phyloP scores from a whole-genome alignment of 2,888 invertebrate genomes.

The Drosophila helvetica region DNA sequence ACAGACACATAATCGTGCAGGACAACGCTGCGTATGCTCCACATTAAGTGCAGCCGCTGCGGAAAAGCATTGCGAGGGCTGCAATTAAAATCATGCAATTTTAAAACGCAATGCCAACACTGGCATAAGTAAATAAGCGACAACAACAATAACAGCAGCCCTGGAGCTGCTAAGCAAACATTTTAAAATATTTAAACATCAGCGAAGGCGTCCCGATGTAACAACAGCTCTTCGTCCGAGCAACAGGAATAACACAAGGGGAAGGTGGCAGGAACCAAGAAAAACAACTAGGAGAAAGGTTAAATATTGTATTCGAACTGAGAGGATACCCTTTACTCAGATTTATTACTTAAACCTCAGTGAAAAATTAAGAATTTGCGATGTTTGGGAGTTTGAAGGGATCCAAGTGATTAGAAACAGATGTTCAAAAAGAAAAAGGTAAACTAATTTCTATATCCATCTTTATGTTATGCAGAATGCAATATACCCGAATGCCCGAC shows the following conservation, averaged over 20 bases:
- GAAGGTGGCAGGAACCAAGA: neutral
- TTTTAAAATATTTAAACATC: constrained; percentile 76
- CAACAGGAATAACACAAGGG: constrained; percentile 1
- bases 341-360: too few relatives aligned
- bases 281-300: neutral
- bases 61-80: constrained; percentile 61
- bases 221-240: constrained; percentile 16
- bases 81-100: constrained; percentile 81
- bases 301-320: neutral
- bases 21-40: constrained; percentile 65
- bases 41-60: constrained; percentile 65
- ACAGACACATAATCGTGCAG: neutral
- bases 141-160: constrained; percentile 45
- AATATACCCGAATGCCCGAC: constrained; percentile 39
- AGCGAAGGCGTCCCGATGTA: constrained; percentile 20
- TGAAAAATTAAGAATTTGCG: neutral
- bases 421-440: too few relatives aligned
- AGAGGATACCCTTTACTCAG: neutral
- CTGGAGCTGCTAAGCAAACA: constrained; percentile 71
- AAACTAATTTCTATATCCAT: neutral
- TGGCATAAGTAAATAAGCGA: constrained; percentile 71
- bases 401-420: neutral
- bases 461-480: constrained; percentile 13
- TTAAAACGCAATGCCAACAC: constrained; percentile 75
- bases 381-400: too few relatives aligned